Evolutionary conservation across 2,797 vertebrate species (phyloP).

Genomic region (Pseudochirops cupreus): DNA sequence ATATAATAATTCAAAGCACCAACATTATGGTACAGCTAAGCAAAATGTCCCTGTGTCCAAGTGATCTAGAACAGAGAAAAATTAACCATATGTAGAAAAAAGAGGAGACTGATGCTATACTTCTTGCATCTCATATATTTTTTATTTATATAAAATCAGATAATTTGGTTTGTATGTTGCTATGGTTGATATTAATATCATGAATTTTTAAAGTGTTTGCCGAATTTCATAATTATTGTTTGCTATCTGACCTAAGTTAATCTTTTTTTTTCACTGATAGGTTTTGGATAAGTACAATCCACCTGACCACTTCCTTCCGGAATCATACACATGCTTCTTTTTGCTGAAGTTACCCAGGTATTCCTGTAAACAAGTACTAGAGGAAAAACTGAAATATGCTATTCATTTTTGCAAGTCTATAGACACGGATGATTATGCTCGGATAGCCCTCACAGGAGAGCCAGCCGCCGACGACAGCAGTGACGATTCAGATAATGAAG

Average conservation of each 20-base stretch:
- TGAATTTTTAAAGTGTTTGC: neutral
- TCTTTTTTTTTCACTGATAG: constrained; percentile 81
- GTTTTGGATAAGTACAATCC: constrained; percentile 99
- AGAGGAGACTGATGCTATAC: neutral
- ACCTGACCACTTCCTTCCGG: constrained; percentile 98
- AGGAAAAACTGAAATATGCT: constrained; percentile 98
- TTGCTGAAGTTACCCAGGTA: constrained; percentile 98
- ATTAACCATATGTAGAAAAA: neutral
- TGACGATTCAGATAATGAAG: constrained; percentile 97
- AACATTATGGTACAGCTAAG: neutral
- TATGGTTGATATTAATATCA: neutral
- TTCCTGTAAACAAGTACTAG: constrained; percentile 97
- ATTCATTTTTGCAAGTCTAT: constrained; percentile 99
- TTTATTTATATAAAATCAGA: neutral
- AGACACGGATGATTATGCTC: constrained; percentile 98
- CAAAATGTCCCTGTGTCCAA: neutral
- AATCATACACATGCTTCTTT: constrained; percentile 99
- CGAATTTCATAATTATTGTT: neutral
- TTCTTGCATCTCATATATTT: neutral
- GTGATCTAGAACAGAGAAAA: neutral
- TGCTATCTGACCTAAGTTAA: neutral
- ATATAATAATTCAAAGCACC: neutral
- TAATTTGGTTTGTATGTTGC: neutral
- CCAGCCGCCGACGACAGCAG: constrained; percentile 96
- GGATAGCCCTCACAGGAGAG: constrained; percentile 96